phyloP scores from a whole-genome alignment of 2,797 vertebrate genomes.

The Pangasius sanitwongsei region DNA sequence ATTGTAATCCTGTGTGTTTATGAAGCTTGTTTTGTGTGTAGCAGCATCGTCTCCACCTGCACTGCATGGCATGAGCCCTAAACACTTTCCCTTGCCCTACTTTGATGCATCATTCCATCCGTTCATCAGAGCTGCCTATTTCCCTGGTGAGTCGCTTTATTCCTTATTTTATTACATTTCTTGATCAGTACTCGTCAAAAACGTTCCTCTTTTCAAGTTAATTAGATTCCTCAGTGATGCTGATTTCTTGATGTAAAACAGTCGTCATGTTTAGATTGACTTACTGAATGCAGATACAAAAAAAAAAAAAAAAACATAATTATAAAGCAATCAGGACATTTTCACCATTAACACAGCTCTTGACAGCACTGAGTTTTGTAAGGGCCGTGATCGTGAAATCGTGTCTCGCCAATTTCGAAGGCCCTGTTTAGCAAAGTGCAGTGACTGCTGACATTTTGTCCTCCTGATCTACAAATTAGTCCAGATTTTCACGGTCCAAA shows the following conservation, averaged over 20 bases:
- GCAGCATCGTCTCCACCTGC: constrained; percentile 76
- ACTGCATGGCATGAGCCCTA: constrained; percentile 80
- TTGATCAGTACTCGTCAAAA: not conserved
- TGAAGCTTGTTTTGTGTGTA: constrained; percentile 42
- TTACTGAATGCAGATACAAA: not conserved
- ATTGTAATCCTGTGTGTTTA: not conserved
- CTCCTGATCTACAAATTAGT: constrained; percentile 91
- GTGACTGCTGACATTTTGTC: constrained; percentile 88
- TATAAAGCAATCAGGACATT: not conserved
- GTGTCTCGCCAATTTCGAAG: constrained; percentile 85
- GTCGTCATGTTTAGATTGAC: not conserved
- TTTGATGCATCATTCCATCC: constrained; percentile 91
- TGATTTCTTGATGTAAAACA: not conserved
- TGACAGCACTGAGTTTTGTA: not conserved
- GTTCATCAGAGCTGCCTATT: constrained; percentile 90
- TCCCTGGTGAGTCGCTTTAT: constrained; percentile 82
- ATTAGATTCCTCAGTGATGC: not conserved
- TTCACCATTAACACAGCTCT: not conserved
- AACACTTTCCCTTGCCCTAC: constrained; percentile 88
- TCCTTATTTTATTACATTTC: not conserved
- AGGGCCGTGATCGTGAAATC: constrained; percentile 69
- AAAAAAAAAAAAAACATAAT: not conserved
- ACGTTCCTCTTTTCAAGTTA: not conserved
- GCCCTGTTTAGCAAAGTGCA: constrained; percentile 84
- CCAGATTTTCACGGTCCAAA: constrained; percentile 87